Evolutionary conservation across 2,888 invertebrate species (phyloP).

Genomic region (Macaria notata): DNA sequence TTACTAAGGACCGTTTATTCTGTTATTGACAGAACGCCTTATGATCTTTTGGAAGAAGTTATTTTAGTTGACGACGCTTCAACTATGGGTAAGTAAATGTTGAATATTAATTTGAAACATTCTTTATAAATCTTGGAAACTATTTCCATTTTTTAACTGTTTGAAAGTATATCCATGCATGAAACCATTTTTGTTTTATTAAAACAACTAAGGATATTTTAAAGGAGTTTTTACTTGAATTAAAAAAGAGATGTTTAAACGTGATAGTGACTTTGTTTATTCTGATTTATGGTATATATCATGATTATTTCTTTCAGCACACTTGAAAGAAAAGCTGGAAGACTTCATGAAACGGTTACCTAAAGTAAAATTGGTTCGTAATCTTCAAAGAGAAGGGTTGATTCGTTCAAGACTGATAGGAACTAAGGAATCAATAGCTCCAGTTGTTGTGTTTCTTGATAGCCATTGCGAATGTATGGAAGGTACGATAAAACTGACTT

Average conservation of each 20-base stretch:
- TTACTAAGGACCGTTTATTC: constrained; percentile 95
- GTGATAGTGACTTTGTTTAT: background rate
- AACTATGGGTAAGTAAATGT: constrained; percentile 86
- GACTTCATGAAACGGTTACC: constrained; percentile 90
- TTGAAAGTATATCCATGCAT: too few relatives aligned
- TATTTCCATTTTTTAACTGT: too few relatives aligned
- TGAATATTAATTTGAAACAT: background rate
- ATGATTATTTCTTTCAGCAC: constrained; percentile 79
- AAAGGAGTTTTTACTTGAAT: too few relatives aligned
- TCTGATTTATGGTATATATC: too few relatives aligned
- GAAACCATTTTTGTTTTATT: too few relatives aligned
- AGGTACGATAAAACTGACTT: constrained; percentile 64
- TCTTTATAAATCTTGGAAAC: too few relatives aligned
- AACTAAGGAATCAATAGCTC: constrained; percentile 87
- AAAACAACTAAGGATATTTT: too few relatives aligned
- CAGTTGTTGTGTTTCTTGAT: constrained; percentile 95
- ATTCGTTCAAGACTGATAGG: constrained; percentile 95
- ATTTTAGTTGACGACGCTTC: constrained; percentile 98
- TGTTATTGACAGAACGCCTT: constrained; percentile 94
- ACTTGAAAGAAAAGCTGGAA: constrained; percentile 91
- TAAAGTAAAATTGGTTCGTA: constrained; percentile 94
- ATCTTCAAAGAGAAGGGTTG: constrained; percentile 93
- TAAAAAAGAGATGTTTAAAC: too few relatives aligned
- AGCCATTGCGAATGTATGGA: constrained; percentile 98
- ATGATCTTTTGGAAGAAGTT: constrained; percentile 91